A percentile compares a stretch with the other conserved stretches of the same genome.
Evolutionary conservation across 30 jellyfish, hydroid and myxozoan genomes (phyloP).

Genomic region (Calvadosia cruxmelitensis): DNA sequence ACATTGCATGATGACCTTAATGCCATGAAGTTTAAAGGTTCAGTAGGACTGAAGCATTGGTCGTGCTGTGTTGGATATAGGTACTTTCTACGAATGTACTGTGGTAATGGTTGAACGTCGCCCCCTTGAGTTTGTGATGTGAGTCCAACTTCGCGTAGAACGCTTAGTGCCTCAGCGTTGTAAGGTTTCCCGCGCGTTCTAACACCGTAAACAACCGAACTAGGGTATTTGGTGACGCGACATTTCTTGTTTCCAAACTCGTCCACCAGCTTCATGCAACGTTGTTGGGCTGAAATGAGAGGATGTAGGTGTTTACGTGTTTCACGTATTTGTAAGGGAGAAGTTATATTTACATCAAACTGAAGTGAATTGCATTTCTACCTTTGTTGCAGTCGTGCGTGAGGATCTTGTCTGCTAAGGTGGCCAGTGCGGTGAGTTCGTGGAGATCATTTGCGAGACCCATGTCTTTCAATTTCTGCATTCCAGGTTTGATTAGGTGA

Average conservation of each 20-base stretch:
- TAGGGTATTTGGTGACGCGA: background rate
- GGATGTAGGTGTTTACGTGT: no score
- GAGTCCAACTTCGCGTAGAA: no score
- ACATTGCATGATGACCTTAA: background rate
- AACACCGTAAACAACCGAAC: background rate
- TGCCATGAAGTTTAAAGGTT: background rate
- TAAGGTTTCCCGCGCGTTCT: background rate
- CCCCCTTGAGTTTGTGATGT: background rate
- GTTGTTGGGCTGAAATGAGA: background rate
- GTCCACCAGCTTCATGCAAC: background rate
- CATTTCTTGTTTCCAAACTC: background rate
- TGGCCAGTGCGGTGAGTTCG: background rate
- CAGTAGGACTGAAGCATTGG: background rate
- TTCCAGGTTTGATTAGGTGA: background rate
- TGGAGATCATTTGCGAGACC: background rate
- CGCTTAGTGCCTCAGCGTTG: no score
- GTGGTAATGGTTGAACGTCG: background rate
- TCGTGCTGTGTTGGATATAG: background rate
- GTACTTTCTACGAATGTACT: background rate
- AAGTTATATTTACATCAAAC: no score
- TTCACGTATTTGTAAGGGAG: no score
- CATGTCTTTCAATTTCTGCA: background rate
- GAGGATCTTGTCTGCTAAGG: background rate
- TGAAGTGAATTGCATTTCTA: background rate
- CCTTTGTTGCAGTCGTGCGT: constrained; percentile 1